These are phyloP conservation scores for Hypomecis punctinalis DNA, from an alignment of 2,888 invertebrate genomes.

Conservation along the genomic window DNA sequence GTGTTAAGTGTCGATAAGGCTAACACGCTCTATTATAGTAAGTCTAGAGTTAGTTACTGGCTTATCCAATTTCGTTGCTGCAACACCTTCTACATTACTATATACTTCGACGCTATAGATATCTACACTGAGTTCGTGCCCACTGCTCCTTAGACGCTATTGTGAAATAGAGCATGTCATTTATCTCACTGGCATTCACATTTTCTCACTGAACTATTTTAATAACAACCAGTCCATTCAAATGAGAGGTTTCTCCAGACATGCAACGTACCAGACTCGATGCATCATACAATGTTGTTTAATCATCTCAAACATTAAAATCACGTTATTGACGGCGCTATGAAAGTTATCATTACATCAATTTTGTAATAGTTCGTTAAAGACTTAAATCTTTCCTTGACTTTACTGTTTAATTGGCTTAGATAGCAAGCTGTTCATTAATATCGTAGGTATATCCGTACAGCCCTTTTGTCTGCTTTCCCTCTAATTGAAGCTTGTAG, in stretches of 20 bases:
- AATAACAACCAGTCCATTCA: conserved; percentile 30
- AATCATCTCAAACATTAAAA: conserved; percentile 35
- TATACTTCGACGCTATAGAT: conserved; percentile 24
- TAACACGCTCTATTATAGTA: conserved; percentile 41
- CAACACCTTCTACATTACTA: conserved; percentile 42
- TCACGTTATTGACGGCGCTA: conserved; percentile 23
- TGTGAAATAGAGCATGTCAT: conserved; percentile 43
- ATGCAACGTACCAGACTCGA: conserved; percentile 20
- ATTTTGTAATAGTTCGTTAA: conserved; percentile 47
- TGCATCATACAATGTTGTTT: conserved; percentile 37
- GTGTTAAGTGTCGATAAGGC: conserved; percentile 27
- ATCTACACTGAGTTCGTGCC: conserved; percentile 35
- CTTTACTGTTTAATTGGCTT: conserved; percentile 52
- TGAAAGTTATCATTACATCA: conserved; percentile 38
- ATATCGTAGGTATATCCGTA: conserved; percentile 44
- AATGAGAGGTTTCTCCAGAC: conserved; percentile 22
- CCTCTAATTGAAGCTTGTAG: conserved; percentile 80
- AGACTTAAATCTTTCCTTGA: conserved; percentile 40
- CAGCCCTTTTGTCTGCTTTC: conserved; percentile 75
- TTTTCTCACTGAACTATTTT: conserved; percentile 35
- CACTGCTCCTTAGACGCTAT: conserved; percentile 32
- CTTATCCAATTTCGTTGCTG: conserved; percentile 50
- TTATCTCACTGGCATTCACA: conserved; percentile 39
- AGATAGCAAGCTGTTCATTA: conserved; percentile 49
- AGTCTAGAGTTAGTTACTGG: conserved; percentile 45